Evolutionary conservation across 2,888 invertebrate species (phyloP).

Genomic region (Omphaloscelis lunosa): DNA sequence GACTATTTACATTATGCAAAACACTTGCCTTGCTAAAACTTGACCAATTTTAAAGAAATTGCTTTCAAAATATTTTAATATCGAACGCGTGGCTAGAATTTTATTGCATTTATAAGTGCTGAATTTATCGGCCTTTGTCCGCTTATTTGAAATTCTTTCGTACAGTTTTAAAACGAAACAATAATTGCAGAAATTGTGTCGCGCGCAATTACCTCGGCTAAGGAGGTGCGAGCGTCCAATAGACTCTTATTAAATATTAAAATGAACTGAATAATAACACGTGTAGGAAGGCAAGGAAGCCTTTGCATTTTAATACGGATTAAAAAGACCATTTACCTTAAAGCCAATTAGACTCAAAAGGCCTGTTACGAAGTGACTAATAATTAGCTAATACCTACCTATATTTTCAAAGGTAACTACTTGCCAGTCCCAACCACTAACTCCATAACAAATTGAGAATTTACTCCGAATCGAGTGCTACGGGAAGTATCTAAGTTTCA

Average conservation of each 20-base stretch:
- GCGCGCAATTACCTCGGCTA: constrained; percentile 39
- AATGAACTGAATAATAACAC: constrained; percentile 57
- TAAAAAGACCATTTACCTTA: constrained; percentile 55
- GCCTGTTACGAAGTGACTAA: constrained; percentile 51
- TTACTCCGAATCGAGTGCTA: constrained; percentile 58
- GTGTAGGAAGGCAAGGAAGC: constrained; percentile 56
- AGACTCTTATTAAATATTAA: constrained; percentile 61
- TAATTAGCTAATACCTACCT: constrained; percentile 55
- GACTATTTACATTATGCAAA: constrained; percentile 31
- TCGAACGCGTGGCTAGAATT: constrained; percentile 33
- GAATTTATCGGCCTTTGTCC: constrained; percentile 10
- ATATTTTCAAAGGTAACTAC: constrained; percentile 52
- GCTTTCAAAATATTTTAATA: constrained; percentile 33
- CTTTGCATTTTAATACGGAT: constrained; percentile 66
- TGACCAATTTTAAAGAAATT: constrained; percentile 45
- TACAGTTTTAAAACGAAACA: constrained; percentile 47
- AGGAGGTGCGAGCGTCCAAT: constrained; percentile 55
- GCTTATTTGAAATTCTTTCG: constrained; percentile 40
- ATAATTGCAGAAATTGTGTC: constrained; percentile 56
- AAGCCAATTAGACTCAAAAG: constrained; percentile 62
- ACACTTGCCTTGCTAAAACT: constrained; percentile 10
- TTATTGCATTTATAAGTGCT: constrained; percentile 42
- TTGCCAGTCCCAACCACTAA: constrained; percentile 58
- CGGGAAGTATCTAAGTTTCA: constrained; percentile 67
- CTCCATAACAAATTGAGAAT: constrained; percentile 67